phyloP scores from a whole-genome alignment of 2,797 vertebrate genomes.

The Mormyrops boulengeri region DNA sequence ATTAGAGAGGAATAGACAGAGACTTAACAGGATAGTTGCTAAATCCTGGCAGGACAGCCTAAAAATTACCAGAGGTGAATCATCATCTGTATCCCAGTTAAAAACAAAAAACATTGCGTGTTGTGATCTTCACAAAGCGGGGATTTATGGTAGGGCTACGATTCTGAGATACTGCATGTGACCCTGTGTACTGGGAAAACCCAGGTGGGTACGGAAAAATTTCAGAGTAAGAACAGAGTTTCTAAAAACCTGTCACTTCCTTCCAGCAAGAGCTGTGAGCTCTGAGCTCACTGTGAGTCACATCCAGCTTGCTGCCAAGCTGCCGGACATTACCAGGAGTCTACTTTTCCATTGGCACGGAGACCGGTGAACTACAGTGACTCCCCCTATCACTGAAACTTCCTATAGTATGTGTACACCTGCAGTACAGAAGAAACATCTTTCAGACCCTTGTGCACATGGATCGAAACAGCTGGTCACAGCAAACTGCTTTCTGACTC shows the following conservation, averaged over 20 bases:
- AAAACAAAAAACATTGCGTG: background rate
- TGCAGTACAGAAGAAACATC: background rate
- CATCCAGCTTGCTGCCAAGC: background rate
- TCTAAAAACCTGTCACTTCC: constrained; percentile 16
- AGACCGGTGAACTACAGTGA: background rate
- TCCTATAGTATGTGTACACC: background rate
- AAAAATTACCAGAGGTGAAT: background rate
- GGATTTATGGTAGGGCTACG: background rate
- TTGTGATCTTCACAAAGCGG: background rate
- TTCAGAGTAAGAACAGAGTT: background rate
- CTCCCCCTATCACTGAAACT: background rate
- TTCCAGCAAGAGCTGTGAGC: background rate
- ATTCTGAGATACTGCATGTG: constrained; percentile 24
- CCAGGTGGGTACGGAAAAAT: constrained; percentile 6
- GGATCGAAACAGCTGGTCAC: background rate
- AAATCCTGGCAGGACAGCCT: background rate
- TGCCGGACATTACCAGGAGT: background rate
- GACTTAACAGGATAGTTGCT: background rate
- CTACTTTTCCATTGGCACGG: background rate
- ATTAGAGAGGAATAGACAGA: background rate
- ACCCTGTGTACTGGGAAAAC: constrained; percentile 25
- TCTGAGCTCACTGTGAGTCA: constrained; percentile 36
- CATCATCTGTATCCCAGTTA: background rate
- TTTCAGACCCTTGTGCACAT: background rate
- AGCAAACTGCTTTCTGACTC: background rate